These are phyloP conservation scores for Esperia sulphurella DNA, from an alignment of 2,888 invertebrate species.

Conservation along the genomic window DNA sequence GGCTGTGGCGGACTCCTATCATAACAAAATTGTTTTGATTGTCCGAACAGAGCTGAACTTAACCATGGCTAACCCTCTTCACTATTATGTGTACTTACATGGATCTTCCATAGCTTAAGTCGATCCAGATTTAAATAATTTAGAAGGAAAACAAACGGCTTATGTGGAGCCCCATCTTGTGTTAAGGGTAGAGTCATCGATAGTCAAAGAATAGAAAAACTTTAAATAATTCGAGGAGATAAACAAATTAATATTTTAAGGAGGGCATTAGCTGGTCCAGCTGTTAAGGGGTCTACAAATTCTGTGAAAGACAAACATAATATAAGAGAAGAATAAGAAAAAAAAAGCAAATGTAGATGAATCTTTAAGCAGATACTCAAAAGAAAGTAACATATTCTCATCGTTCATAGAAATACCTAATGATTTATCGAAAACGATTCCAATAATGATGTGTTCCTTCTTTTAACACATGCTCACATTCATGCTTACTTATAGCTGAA, in stretches of 20 bases:
- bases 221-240: too few relatives aligned
- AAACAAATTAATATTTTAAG: not conserved
- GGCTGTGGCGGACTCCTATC: slow-evolving; percentile 53
- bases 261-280: not conserved
- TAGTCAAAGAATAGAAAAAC: too few relatives aligned
- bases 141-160: slow-evolving; percentile 3
- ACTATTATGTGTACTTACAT: slow-evolving; percentile 4
- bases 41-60: slow-evolving; percentile 34
- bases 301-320: too few relatives aligned
- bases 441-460: slow-evolving; percentile 6
- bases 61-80: not conserved
- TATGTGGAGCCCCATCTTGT: not conserved
- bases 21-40: slow-evolving; percentile 72
- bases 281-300: too few relatives aligned
- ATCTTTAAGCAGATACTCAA: not conserved
- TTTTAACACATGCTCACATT: slow-evolving; percentile 16
- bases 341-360: too few relatives aligned
- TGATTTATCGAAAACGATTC: slow-evolving; percentile 10
- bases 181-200: too few relatives aligned
- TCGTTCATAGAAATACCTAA: slow-evolving; percentile 4
- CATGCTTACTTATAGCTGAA: slow-evolving; percentile 17
- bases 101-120: slow-evolving; percentile 7
- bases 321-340: too few relatives aligned
- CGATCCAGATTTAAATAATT: slow-evolving; percentile 5
- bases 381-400: not conserved